Conservation (phyloP, 2,888 invertebrate genomes). For the Mimas tiliae region DNA sequence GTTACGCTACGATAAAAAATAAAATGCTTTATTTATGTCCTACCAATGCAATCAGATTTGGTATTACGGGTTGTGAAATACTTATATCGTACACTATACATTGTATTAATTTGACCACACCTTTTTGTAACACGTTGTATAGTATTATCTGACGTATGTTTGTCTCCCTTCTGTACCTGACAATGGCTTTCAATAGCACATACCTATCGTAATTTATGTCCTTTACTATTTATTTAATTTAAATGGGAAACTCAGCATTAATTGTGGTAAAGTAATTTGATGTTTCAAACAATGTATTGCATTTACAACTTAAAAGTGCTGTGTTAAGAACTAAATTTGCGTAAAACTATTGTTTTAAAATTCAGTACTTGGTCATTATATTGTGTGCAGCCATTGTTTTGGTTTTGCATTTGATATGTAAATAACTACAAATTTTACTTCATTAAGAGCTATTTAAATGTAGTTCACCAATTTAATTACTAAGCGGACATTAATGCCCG, state of each 20-base stretch:
- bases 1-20: too few species aligned
- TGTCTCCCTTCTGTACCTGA: not conserved
- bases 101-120: too few species aligned
- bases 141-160: not conserved
- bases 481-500: conserved; percentile 34
- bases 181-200: conserved; percentile 13
- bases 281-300: not conserved
- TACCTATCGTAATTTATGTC: conserved; percentile 1
- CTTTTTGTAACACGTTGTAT: too few species aligned
- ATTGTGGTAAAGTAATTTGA: not conserved
- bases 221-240: not conserved
- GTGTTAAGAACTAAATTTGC: not conserved
- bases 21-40: too few species aligned
- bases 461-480: conserved; percentile 41
- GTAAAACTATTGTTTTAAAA: not conserved
- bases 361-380: not conserved
- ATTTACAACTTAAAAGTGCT: not conserved
- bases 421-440: conserved; percentile 30
- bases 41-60: too few species aligned
- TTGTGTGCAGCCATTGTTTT: conserved; percentile 23
- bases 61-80: too few species aligned
- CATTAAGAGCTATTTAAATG: conserved; percentile 42
- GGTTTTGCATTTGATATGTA: conserved; percentile 28
- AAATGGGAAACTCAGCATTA: not conserved
- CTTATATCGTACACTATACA: too few species aligned